Base-by-base conservation (phyloP, 2,113 vertebrate species). In the Dasyornis broadbenti region DNA sequence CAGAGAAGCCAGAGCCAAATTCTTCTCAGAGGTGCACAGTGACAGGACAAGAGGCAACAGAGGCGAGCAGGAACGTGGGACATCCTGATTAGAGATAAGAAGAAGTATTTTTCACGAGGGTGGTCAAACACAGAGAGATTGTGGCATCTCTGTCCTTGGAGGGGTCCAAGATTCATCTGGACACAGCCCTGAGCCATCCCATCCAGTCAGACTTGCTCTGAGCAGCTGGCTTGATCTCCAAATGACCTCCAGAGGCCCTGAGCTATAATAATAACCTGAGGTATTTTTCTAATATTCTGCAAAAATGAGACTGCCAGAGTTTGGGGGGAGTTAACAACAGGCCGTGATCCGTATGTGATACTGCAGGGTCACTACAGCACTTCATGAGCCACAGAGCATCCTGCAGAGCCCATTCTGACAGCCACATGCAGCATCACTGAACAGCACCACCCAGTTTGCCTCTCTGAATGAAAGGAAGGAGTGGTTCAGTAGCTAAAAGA, bases 291-390 rank as follows among this genome's bases (percentile, higher is more conserved):
- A 47, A 33, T 70, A 59, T 53, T 9, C 26, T 61, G 54, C 45
- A 89, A 33, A 81, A 83, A 75, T 44, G 24, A 61, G 30, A 73
- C 28, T 53, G 37, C 5, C 64, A 50, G 27, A 68, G 37, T 20
- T 49, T 27, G 6, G 14, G 26, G 2, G 2, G 0, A 1, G 33
- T 42, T 56, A 28, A 53, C 31, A 82, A 82, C 7, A 42, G 26
- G 17, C 14, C 23, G 45, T 49, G 65, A 15, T 1, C 15, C 6
- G 28, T 22, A n/a, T 6, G 26, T 31, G 37, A 37, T 72, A 39
- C 30, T 49, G 40, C 73, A 1, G 3, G 20, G 44, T 18, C 73
- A 57, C 22, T 45, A 47, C 26, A 84, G n/a, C 50, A 30, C 31
- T 31, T 71, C 20, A 49, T 19, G 53, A 35, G 31, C 19, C 2